Base-by-base conservation (phyloP, 2,113 vertebrate species). In the Campylomormyrus numenius region DNA sequence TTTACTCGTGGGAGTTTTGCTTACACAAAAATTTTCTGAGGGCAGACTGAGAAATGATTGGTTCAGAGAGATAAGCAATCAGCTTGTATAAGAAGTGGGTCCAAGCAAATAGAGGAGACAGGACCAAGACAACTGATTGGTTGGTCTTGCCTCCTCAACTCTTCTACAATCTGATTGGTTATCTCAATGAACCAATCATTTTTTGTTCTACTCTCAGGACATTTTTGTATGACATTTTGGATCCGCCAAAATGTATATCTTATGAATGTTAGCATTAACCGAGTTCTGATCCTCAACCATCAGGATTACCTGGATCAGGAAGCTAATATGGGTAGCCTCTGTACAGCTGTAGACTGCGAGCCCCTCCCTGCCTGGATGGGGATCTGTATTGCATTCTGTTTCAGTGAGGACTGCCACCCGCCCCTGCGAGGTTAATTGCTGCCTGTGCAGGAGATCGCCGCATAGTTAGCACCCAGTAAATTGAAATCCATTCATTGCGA, bases 401-500 rank as follows among this genome's bases (percentile, higher is more conserved):
- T 86, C 84, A 5, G 84, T 11, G 84, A 24, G n/a, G 48, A 50
- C 48, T 50, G 48, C 31, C 35, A 9, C 42, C 4, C 45, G 48
- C 84, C 45, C 24, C 48, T 1, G 6, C 45, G 45, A 86, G 84
- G 84, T 86, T 86, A 86, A 86, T 86, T 86, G 84, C 45, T 49
- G 85, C 50, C 49, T 35, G 85, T 39, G 31, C 27, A 50, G 50
- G 85, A 53, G 85, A 87, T 35, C 50, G 27, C 50, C 17, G 27
- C 50, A 52, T 53, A 17, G 49, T 87, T 53, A 87, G 85, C 31
- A 13, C 85, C 85, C 27, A 50, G 11, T 53, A 87, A 53, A 86
- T 48, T 50, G 45, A 86, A 86, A 86, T 86, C 84, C 84, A 86
- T 86, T 86, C 84, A 86, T 50, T 50, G 84, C 48, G 48, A 86